Evolutionary conservation across 2,797 vertebrate genomes (phyloP).

Genomic region (Lithobates sylvaticus): DNA sequence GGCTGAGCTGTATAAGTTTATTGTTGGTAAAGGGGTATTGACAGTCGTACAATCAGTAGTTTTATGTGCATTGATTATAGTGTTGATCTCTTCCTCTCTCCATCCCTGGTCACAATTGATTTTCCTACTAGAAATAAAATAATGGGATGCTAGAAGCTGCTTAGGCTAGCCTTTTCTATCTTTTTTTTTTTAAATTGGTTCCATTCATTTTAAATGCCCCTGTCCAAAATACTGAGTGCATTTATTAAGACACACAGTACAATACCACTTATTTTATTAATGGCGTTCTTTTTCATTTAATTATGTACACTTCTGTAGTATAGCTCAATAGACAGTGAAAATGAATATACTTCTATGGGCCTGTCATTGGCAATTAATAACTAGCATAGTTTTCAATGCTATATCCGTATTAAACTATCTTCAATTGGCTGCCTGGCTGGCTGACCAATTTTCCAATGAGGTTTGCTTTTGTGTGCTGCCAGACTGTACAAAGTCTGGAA

Average conservation of each 20-base stretch:
- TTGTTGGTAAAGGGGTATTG: not conserved
- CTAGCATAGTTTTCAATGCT: constrained; percentile 21
- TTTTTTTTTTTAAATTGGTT: not conserved
- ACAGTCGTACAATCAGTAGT: not conserved
- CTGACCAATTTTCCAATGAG: constrained; percentile 14
- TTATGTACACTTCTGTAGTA: constrained; percentile 8
- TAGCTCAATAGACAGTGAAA: not conserved
- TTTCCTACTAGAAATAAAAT: not conserved
- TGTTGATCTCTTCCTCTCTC: not conserved
- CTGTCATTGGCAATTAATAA: constrained; percentile 29
- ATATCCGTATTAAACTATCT: not conserved
- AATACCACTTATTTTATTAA: constrained; percentile 27
- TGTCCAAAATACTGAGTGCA: not conserved
- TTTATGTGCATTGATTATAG: not conserved
- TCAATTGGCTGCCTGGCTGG: constrained; percentile 1
- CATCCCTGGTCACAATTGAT: not conserved
- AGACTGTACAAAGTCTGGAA: constrained; percentile 37
- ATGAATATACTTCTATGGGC: constrained; percentile 22
- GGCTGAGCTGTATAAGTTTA: not conserved
- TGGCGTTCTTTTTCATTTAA: constrained; percentile 37
- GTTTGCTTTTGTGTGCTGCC: constrained; percentile 32
- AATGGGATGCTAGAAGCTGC: not conserved
- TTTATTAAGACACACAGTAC: constrained; percentile 10
- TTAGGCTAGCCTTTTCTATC: not conserved
- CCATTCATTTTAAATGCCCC: not conserved